Evolutionary conservation across 2,113 vertebrate species (phyloP).

Genomic region (Pangasianodon hypophthalmus): DNA sequence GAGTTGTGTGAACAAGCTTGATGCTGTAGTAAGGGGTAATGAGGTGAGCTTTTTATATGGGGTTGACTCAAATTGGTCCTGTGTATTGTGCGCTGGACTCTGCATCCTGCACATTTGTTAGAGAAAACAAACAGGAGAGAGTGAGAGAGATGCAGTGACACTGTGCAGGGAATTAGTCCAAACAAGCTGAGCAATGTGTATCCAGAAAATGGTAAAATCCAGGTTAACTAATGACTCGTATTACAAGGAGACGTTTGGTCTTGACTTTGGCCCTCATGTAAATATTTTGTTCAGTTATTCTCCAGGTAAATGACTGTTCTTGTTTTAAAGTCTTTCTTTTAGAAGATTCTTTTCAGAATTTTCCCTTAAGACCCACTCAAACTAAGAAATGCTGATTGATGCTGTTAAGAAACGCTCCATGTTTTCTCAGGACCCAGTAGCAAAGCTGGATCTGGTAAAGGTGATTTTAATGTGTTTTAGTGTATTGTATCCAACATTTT

Average conservation of each 20-base stretch:
- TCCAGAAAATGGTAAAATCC: background rate
- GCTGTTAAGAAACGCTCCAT: background rate
- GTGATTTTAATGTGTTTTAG: background rate
- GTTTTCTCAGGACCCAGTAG: background rate
- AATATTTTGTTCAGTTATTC: no score
- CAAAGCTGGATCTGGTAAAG: background rate
- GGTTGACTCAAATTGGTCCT: conserved; percentile 15
- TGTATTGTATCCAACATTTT: background rate
- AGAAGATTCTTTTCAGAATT: no score
- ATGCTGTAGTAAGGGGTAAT: background rate
- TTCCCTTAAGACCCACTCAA: no score
- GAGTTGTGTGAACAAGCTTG: conserved; percentile 1
- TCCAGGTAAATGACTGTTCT: no score
- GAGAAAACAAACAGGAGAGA: background rate
- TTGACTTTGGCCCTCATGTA: no score
- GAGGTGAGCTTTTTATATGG: background rate
- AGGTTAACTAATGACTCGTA: background rate
- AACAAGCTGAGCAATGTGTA: background rate
- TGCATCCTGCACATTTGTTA: conserved; percentile 5
- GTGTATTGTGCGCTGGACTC: conserved; percentile 3
- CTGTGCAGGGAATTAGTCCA: background rate
- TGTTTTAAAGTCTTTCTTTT: no score
- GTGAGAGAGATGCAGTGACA: background rate
- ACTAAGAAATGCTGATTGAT: background rate
- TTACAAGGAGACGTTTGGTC: no score